Conservation (phyloP, 2,888 invertebrate species). For the Eupithecia centaureata region DNA sequence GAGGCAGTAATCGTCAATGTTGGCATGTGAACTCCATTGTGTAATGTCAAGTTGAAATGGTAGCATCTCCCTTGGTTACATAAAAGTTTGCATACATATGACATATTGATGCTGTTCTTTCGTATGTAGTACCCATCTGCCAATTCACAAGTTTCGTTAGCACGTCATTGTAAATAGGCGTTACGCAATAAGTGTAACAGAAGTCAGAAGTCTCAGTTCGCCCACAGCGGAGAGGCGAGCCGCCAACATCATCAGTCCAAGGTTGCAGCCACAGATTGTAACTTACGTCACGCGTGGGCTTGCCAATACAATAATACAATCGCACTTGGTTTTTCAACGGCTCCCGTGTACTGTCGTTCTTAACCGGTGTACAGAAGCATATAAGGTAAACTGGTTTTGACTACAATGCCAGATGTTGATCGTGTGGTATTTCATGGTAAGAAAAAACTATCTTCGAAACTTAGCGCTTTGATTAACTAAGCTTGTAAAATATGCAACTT, state of each 20-base stretch:
- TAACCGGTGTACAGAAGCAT: not conserved
- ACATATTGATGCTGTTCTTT: not conserved
- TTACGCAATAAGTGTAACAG: conserved; percentile 69
- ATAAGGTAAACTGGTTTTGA: not conserved
- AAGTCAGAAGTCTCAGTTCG: conserved; percentile 65
- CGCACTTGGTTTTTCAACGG: conserved; percentile 45
- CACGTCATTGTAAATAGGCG: conserved; percentile 54
- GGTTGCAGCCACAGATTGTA: conserved; percentile 59
- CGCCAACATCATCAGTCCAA: conserved; percentile 66
- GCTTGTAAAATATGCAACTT: no score
- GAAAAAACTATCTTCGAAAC: not conserved
- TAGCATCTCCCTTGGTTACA: not conserved
- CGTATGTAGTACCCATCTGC: not conserved
- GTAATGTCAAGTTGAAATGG: not conserved
- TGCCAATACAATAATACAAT: conserved; percentile 53
- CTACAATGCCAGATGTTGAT: not conserved
- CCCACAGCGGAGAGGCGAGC: conserved; percentile 66
- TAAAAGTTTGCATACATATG: not conserved
- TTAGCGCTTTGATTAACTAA: not conserved
- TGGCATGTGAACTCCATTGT: conserved; percentile 3
- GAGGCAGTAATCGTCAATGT: not conserved
- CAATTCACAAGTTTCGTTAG: conserved; percentile 10
- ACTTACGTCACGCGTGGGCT: conserved; percentile 59
- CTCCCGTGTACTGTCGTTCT: conserved; percentile 28
- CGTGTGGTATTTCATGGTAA: not conserved